These are phyloP conservation scores for Montipora capricornis DNA, from an alignment of 64 coral and sea anemone genomes.

Conservation along the genomic window DNA sequence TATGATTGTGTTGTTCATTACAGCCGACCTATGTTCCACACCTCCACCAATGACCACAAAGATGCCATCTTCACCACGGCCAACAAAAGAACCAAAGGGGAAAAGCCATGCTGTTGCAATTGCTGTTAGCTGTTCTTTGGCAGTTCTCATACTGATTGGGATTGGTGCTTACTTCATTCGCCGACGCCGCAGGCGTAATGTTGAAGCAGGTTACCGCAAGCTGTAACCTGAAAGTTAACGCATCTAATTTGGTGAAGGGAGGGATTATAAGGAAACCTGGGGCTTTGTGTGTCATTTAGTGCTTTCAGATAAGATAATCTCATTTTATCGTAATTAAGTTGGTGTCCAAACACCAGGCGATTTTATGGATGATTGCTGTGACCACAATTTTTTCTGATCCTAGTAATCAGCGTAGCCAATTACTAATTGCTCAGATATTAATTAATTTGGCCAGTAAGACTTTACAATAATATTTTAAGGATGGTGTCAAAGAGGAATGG, in stretches of 20 bases:
- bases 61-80: neutral
- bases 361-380: too few species aligned
- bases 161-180: conserved; percentile 82
- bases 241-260: neutral
- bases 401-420: too few species aligned
- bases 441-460: too few species aligned
- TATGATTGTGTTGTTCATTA: neutral
- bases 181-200: conserved; percentile 17
- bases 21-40: neutral
- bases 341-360: too few species aligned
- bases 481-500: too few species aligned
- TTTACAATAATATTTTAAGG: too few species aligned
- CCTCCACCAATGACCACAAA: neutral
- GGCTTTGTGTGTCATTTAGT: too few species aligned
- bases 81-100: neutral
- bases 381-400: too few species aligned
- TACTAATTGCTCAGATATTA: too few species aligned
- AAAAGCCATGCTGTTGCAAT: conserved; percentile 70
- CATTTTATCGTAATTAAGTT: too few species aligned
- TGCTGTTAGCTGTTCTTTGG: conserved; percentile 88
- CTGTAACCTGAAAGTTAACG: conserved; percentile 41
- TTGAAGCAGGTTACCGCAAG: conserved; percentile 72
- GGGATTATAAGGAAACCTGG: neutral
- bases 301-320: too few species aligned
- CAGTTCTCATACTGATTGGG: conserved; percentile 72